These are phyloP conservation scores for Engystomops pustulosus DNA, from an alignment of 2,113 vertebrate genomes.

Conservation along the genomic window DNA sequence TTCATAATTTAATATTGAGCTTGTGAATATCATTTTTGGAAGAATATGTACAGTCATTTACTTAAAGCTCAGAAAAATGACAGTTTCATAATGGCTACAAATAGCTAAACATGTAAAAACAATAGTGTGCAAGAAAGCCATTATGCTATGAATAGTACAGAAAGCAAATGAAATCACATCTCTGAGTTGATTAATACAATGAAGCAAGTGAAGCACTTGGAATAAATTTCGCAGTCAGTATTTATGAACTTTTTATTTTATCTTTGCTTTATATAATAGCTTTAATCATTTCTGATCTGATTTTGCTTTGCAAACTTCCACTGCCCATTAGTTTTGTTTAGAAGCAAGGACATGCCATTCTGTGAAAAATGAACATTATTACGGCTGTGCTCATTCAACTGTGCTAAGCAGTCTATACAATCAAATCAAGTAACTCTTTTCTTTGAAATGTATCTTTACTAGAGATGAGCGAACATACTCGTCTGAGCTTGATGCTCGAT, in stretches of 20 bases:
- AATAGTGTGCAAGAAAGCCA: conserved; percentile 6
- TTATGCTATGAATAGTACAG: conserved; percentile 24
- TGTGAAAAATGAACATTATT: conserved; percentile 67
- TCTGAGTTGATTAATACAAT: conserved; percentile 64
- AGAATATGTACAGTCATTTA: conserved; percentile 2
- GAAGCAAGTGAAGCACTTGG: conserved; percentile 60
- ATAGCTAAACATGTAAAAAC: conserved; percentile 20
- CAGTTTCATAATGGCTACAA: conserved; percentile 21
- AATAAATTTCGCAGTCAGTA: conserved; percentile 67
- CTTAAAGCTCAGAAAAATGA: conserved; percentile 11
- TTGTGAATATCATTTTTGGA: neutral
- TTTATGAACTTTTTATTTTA: conserved; percentile 62
- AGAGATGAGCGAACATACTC: too few relatives aligned
- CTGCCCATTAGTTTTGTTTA: conserved; percentile 69
- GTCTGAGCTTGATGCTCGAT: too few relatives aligned
- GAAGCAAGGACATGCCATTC: conserved; percentile 61
- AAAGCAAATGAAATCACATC: conserved; percentile 30
- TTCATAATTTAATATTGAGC: neutral
- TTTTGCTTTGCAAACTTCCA: conserved; percentile 56
- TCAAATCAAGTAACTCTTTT: conserved; percentile 62
- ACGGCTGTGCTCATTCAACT: conserved; percentile 56
- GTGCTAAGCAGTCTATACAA: conserved; percentile 63
- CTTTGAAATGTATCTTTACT: conserved; percentile 62
- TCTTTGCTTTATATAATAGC: conserved; percentile 63
- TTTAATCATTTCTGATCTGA: conserved; percentile 65